phyloP scores from a whole-genome alignment of 2,113 vertebrate genomes.

The Neotoma lepida region DNA sequence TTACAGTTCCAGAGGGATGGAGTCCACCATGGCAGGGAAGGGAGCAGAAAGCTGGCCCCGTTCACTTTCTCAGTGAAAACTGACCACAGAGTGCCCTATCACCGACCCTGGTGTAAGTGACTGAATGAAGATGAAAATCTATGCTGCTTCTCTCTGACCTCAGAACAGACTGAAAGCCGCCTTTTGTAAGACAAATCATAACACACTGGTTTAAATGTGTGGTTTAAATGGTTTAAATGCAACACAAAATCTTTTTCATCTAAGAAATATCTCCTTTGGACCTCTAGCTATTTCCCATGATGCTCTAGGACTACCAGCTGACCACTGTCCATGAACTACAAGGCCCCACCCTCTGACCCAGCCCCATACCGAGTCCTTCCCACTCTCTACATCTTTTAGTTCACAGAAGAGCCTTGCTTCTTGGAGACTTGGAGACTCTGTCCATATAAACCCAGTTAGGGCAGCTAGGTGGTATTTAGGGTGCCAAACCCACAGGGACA shows the following conservation, averaged over 20 bases:
- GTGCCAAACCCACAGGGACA: background rate
- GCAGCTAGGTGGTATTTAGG: background rate
- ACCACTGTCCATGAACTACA: background rate
- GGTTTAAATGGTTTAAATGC: too few species aligned
- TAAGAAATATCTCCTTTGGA: background rate
- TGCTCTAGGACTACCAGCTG: background rate
- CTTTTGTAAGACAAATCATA: constrained; percentile 29
- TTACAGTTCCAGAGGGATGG: background rate
- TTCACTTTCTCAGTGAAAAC: background rate
- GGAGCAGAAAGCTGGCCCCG: background rate
- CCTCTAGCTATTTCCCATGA: background rate
- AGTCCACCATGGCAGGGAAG: background rate
- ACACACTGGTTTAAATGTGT: constrained; percentile 41
- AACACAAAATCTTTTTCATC: constrained; percentile 12
- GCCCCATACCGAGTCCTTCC: background rate
- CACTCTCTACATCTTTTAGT: background rate
- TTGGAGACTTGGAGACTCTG: background rate
- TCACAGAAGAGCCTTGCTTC: background rate
- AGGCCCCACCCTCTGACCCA: background rate
- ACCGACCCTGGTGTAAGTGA: background rate
- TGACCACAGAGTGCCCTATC: background rate
- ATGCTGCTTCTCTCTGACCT: background rate
- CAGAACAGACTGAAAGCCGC: background rate
- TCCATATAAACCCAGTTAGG: background rate
- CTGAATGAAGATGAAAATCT: background rate